phyloP scores from a whole-genome alignment of 2,113 vertebrate genomes.

The Phasianus colchicus region DNA sequence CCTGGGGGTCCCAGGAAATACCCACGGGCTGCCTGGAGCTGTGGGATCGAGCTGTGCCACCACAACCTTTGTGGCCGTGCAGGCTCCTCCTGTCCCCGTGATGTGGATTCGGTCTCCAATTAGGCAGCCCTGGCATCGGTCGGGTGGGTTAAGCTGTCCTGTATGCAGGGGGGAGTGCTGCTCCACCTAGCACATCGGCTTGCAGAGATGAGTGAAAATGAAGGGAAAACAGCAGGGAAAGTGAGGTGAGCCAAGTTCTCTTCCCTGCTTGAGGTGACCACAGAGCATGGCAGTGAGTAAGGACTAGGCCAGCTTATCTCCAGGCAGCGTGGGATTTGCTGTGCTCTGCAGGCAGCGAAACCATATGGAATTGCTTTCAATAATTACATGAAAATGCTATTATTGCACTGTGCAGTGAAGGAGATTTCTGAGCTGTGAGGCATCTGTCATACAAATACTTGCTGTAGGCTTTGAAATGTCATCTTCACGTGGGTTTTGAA shows the following conservation, averaged over 20 bases:
- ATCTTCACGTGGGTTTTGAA: background rate
- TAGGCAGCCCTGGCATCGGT: background rate
- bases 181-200: background rate
- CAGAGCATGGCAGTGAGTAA: background rate
- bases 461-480: background rate
- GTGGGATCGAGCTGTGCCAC: background rate
- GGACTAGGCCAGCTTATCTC: background rate
- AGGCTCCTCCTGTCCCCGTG: background rate
- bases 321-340: conserved; percentile 38
- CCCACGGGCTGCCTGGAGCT: background rate
- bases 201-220: background rate
- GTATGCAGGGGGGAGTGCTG: background rate
- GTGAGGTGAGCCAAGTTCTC: background rate
- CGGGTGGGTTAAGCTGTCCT: background rate
- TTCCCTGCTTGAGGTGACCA: background rate
- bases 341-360: conserved; percentile 52
- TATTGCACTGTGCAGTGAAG: background rate
- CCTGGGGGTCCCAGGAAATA: background rate
- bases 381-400: background rate
- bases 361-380: background rate
- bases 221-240: background rate
- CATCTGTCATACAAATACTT: background rate
- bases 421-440: conserved; percentile 4
- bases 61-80: background rate
- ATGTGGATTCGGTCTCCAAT: background rate